These are phyloP conservation scores for Chymomyza amoena DNA, from an alignment of 2,888 invertebrate species.

Conservation along the genomic window DNA sequence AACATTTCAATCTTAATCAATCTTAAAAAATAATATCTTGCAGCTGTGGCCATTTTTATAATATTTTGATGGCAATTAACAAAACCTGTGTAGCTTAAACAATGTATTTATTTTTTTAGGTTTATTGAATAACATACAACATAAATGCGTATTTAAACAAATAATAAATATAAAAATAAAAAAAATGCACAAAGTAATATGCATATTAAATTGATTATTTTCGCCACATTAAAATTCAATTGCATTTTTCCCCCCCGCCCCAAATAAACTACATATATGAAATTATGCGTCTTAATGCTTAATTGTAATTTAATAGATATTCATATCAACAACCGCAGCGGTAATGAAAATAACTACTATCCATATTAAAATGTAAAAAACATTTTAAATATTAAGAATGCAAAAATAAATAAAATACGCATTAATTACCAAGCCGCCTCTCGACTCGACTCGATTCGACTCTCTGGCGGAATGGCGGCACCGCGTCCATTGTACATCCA, in stretches of 20 bases:
- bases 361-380: not conserved
- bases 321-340: not conserved
- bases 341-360: conserved; percentile 30
- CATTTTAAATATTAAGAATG: not conserved
- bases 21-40: no score
- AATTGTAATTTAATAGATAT: conserved; percentile 38
- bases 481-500: conserved; percentile 8
- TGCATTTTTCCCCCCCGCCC: not conserved
- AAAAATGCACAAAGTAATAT: no score
- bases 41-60: no score
- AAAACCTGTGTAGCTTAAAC: no score
- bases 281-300: conserved; percentile 23
- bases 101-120: no score
- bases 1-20: not conserved
- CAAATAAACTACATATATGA: not conserved
- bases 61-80: no score
- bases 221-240: not conserved
- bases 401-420: conserved; percentile 1
- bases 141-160: no score
- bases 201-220: not conserved
- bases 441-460: not conserved
- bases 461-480: not conserved
- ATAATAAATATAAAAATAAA: no score
- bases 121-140: no score
- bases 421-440: conserved; percentile 35